Evolutionary conservation across 2,888 invertebrate species (phyloP), one percentile per base, ranked within the genome.

Genomic region (Drosophila emarginata): DNA sequence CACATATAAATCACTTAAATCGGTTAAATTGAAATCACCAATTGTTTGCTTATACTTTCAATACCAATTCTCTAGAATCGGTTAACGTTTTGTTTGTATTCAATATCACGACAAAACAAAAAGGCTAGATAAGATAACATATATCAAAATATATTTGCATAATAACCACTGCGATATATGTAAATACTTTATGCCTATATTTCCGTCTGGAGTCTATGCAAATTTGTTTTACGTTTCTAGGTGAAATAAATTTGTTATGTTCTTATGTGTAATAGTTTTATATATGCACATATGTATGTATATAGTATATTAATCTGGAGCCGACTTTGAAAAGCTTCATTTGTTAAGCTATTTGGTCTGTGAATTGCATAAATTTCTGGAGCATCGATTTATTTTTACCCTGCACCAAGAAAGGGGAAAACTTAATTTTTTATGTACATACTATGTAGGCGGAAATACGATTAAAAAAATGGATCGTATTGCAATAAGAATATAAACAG

Each of bases 251-350:
- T 63, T 70, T 70, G 50, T 37, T 6, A 63, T 36, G 18, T 36
- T 54, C 32, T 6, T 36, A 54, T 23, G 51, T 12, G n/a, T n/a
- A 45, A 32, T 15, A 50, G 4, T 32, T 18, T 32, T 32, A 32
- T 32, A 32, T 32, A 32, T 56, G 50, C 26, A 37, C 78, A 51
- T 77, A 67, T 66, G 74, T 72, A 52, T 64, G 18, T 50, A 51
- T 21, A 45, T 18, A 56, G 5, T 15, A 39, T 7, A 39, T 52
- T 40, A 37, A 40, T 45, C 26, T 45, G 45, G 2, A 45, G 18
- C 11, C 7, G 12, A 45, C 12, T 45, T 11, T 45, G 45, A 45
- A 45, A 45, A 45, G 45, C 21, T 45, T 45, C 21, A 21, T 45
- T 45, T 45, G 45, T 45, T 45, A 1, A 21, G 11, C 21, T 45